Conservation (phyloP, 1,140 invertebrate genomes). For the Drosophila repletoides region DNA sequence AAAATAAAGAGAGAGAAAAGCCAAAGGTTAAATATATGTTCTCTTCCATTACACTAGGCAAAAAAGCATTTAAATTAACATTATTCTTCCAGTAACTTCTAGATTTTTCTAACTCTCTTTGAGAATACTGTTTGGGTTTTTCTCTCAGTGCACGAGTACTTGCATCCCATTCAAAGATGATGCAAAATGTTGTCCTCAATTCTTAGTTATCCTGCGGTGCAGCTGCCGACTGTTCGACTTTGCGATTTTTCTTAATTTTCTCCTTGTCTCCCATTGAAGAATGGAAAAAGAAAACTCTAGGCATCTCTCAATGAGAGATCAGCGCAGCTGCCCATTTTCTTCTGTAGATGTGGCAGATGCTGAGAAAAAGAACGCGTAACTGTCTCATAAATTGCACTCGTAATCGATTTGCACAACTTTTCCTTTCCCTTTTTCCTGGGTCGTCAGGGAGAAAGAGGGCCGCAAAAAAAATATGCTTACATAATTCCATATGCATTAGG, state of each 20-base stretch:
- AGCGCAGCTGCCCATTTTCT: constrained; percentile 44
- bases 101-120: too few relatives aligned
- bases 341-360: constrained; percentile 37
- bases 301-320: constrained; percentile 7
- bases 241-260: constrained; percentile 49
- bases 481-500: constrained; percentile 63
- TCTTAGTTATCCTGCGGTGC: constrained; percentile 28
- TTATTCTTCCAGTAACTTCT: too few relatives aligned
- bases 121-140: too few relatives aligned
- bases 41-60: too few relatives aligned
- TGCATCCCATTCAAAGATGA: constrained; percentile 55
- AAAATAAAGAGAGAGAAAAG: constrained; percentile 8
- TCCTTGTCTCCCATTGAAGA: constrained; percentile 36
- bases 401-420: constrained; percentile 55
- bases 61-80: too few relatives aligned
- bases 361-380: constrained; percentile 21
- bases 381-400: constrained; percentile 71
- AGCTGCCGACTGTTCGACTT: constrained; percentile 69
- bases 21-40: constrained; percentile 47
- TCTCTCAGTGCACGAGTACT: too few relatives aligned
- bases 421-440: constrained; percentile 7
- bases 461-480: constrained; percentile 16
- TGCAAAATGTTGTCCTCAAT: constrained; percentile 57
- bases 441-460: constrained; percentile 17
- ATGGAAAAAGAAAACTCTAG: neutral